These are phyloP conservation scores for Phocides pigmalion DNA, from an alignment of 1,140 invertebrate genomes.

Conservation along the genomic window DNA sequence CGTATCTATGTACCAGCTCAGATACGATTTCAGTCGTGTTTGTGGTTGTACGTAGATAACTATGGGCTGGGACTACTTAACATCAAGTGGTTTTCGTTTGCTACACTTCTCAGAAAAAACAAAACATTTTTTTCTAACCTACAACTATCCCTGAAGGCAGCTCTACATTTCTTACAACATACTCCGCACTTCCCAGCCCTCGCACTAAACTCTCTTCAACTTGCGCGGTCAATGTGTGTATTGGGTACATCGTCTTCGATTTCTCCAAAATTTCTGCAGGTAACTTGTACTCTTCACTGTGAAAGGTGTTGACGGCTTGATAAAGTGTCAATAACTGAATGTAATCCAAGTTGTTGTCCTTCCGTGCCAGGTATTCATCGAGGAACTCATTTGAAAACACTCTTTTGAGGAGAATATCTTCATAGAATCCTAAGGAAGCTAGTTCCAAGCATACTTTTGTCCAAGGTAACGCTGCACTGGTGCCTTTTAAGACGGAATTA, in stretches of 20 bases:
- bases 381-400: conserved; percentile 81
- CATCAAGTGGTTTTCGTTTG: too few relatives aligned
- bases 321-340: conserved; percentile 83
- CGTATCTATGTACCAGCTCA: too few relatives aligned
- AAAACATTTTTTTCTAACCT: conserved; percentile 46
- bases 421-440: conserved; percentile 83
- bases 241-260: conserved; percentile 57
- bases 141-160: conserved; percentile 63
- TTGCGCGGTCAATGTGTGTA: conserved; percentile 41
- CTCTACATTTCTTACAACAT: conserved; percentile 56
- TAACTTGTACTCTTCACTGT: conserved; percentile 64
- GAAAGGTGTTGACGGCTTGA: conserved; percentile 84
- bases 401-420: conserved; percentile 78
- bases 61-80: too few relatives aligned
- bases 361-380: conserved; percentile 62
- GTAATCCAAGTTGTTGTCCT: conserved; percentile 75
- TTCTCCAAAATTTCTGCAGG: conserved; percentile 51
- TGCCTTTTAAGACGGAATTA: conserved; percentile 59
- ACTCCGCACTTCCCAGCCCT: conserved; percentile 59
- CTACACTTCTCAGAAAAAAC: not conserved
- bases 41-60: too few relatives aligned
- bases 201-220: conserved; percentile 51
- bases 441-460: conserved; percentile 81
- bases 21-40: too few relatives aligned
- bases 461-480: conserved; percentile 71